These are phyloP conservation scores for Auanema freiburgensis DNA, from an alignment of 2,888 invertebrate species.

Conservation along the genomic window DNA sequence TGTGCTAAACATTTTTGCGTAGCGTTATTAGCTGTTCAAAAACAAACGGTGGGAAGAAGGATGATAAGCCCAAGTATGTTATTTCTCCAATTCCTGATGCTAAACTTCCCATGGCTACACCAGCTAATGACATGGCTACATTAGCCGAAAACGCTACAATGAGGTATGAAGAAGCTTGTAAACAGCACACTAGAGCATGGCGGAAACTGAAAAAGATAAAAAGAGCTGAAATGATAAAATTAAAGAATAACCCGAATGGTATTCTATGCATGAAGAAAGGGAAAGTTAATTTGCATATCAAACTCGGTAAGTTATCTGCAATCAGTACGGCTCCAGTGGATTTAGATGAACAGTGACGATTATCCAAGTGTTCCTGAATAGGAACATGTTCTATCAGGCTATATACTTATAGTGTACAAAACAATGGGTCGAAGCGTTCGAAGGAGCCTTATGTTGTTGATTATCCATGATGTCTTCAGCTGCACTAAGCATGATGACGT, in stretches of 20 bases:
- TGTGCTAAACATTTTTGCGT: constrained; percentile 69
- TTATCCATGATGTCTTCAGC: constrained; percentile 75
- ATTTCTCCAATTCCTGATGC: constrained; percentile 81
- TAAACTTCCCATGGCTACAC: constrained; percentile 77
- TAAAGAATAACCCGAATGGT: constrained; percentile 65
- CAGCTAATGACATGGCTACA: constrained; percentile 60
- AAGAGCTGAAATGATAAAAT: not conserved
- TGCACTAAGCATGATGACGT: constrained; percentile 83
- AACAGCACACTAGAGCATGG: constrained; percentile 47
- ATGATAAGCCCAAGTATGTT: constrained; percentile 76
- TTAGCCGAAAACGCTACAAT: constrained; percentile 59
- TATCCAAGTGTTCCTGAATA: constrained; percentile 29
- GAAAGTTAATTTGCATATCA: constrained; percentile 75
- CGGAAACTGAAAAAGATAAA: constrained; percentile 45
- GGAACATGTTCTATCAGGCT: not conserved
- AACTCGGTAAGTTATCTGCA: constrained; percentile 78
- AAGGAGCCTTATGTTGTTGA: constrained; percentile 33
- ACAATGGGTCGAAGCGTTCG: not conserved
- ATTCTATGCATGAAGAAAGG: constrained; percentile 72
- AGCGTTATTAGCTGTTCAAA: not conserved
- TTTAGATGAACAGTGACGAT: constrained; percentile 29
- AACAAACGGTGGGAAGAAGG: constrained; percentile 59
- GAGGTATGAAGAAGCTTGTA: constrained; percentile 56
- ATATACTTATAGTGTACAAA: not conserved
- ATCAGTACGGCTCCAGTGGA: constrained; percentile 73